A percentile compares a stretch with the other conserved stretches of the same genome.
Evolutionary conservation across 1,140 invertebrate species (phyloP).

Genomic region (Pseudomyrmex cubaensis): DNA sequence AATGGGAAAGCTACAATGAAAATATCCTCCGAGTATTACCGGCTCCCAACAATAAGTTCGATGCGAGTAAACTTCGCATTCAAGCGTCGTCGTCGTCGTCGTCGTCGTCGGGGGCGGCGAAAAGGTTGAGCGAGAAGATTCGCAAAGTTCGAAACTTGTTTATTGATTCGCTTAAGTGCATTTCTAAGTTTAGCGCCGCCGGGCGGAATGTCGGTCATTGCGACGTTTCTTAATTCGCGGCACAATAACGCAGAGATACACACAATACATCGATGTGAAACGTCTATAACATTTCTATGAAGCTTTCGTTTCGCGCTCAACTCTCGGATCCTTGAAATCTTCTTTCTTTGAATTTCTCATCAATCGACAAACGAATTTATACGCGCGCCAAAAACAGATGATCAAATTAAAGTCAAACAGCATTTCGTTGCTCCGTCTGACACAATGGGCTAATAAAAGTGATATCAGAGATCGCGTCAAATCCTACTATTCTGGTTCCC

Average conservation of each 20-base stretch:
- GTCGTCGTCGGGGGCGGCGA: not conserved
- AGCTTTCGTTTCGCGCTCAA: not conserved
- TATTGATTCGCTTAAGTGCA: constrained; percentile 64
- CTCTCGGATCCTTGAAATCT: not conserved
- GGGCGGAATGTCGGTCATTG: constrained; percentile 53
- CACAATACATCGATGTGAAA: constrained; percentile 14
- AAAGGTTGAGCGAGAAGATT: constrained; percentile 52
- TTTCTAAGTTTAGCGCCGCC: constrained; percentile 62
- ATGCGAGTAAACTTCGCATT: constrained; percentile 57
- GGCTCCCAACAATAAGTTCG: constrained; percentile 42
- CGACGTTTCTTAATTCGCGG: constrained; percentile 55
- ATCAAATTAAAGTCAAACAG: constrained; percentile 19
- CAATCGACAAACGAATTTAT: not conserved
- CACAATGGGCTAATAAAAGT: constrained; percentile 17
- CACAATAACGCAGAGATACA: constrained; percentile 19
- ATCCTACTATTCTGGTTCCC: constrained; percentile 9
- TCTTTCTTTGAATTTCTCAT: not conserved
- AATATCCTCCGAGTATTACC: constrained; percentile 49
- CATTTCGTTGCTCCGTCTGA: constrained; percentile 29
- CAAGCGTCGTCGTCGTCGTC: not conserved
- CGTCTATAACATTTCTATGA: constrained; percentile 15
- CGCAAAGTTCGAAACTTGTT: constrained; percentile 58
- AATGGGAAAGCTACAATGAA: constrained; percentile 40
- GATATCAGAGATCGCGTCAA: not conserved
- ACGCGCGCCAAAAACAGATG: constrained; percentile 11